phyloP scores from a whole-genome alignment of 23 tunicate species.

The Aplidium turbinatum region DNA sequence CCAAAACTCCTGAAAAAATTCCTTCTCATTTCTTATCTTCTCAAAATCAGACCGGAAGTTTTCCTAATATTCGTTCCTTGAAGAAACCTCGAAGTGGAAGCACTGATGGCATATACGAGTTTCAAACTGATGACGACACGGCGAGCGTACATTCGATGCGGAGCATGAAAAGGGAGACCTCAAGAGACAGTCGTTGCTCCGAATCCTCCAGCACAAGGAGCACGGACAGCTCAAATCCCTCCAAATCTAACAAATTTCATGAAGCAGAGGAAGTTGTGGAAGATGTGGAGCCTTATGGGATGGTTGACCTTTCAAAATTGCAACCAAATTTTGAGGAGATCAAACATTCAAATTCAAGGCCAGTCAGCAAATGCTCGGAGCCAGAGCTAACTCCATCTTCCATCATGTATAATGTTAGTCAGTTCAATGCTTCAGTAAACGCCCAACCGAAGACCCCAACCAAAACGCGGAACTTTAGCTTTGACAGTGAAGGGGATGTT shows the following conservation, averaged over 20 bases:
- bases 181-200: slow-evolving; percentile 23
- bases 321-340: slow-evolving; percentile 39
- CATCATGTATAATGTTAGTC: slow-evolving; percentile 51
- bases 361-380: slow-evolving; percentile 4
- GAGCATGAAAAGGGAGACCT: slow-evolving; percentile 17
- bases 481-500: neutral
- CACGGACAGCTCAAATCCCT: neutral
- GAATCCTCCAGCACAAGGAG: slow-evolving; percentile 14
- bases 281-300: slow-evolving; percentile 80
- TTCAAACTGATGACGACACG: slow-evolving; percentile 27
- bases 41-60: too few species aligned
- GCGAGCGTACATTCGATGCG: neutral
- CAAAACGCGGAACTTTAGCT: slow-evolving; percentile 1
- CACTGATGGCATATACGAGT: slow-evolving; percentile 26
- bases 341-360: neutral
- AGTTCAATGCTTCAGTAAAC: slow-evolving; percentile 40
- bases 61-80: too few species aligned
- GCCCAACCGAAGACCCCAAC: slow-evolving; percentile 1
- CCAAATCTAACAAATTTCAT: neutral
- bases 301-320: slow-evolving; percentile 70
- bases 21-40: too few species aligned
- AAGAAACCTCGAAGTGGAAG: too few species aligned
- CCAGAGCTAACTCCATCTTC: slow-evolving; percentile 51
- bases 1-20: too few species aligned
- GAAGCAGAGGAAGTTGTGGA: slow-evolving; percentile 19